A percentile compares a stretch with the other conserved stretches of the same genome.
phyloP scores from a whole-genome alignment of 2,888 invertebrate genomes.

The Griposia aprilina region DNA sequence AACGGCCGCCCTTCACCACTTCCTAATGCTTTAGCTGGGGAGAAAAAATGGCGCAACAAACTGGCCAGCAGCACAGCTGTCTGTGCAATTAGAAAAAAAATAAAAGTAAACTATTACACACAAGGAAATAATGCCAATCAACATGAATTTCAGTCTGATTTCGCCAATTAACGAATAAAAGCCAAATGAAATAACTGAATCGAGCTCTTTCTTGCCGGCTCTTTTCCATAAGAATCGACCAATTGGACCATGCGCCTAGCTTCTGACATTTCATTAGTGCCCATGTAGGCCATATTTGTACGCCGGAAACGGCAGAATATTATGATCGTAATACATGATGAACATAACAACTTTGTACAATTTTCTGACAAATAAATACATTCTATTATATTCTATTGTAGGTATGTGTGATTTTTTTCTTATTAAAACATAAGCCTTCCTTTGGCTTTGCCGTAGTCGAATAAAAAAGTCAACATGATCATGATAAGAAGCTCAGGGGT shows the following conservation, averaged over 20 bases:
- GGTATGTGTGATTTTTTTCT: too few relatives aligned
- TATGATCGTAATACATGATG: too few relatives aligned
- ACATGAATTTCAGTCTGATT: not conserved
- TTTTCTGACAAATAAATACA: not conserved
- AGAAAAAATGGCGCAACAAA: too few relatives aligned
- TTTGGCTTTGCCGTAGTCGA: not conserved
- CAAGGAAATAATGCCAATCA: not conserved
- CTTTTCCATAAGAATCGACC: not conserved
- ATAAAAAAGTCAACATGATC: not conserved
- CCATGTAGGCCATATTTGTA: not conserved
- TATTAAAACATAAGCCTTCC: not conserved
- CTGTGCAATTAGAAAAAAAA: too few relatives aligned
- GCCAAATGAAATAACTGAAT: not conserved
- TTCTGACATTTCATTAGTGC: not conserved
- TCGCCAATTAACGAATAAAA: not conserved
- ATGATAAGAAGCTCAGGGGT: not conserved
- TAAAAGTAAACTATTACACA: not conserved
- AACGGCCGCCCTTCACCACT: too few relatives aligned
- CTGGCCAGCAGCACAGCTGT: too few relatives aligned
- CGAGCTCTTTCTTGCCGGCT: not conserved
- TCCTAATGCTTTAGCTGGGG: too few relatives aligned
- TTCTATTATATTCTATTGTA: too few relatives aligned
- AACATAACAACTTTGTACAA: too few relatives aligned
- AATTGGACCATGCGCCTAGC: not conserved
- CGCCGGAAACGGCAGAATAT: too few relatives aligned